These are phyloP conservation scores for Bombyx mandarina DNA, from an alignment of 1,140 invertebrate genomes.

Conservation along the genomic window DNA sequence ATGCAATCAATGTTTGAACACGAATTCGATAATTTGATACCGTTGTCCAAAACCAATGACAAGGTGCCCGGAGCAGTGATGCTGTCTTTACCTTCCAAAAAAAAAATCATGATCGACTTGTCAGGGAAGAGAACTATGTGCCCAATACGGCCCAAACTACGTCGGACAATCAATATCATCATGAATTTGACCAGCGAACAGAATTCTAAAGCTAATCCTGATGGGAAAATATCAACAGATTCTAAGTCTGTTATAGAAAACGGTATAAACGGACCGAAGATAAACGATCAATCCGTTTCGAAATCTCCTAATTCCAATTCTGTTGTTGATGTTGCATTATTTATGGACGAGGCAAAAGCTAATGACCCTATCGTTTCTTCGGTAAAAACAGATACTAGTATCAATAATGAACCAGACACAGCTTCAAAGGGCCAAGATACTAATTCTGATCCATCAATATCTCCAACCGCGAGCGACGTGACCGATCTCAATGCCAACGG, in stretches of 20 bases:
- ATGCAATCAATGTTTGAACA: not conserved
- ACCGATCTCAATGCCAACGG: no score
- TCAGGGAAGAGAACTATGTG: constrained; percentile 3
- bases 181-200: not conserved
- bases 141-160: not conserved
- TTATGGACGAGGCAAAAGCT: not conserved
- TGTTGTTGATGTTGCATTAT: not conserved
- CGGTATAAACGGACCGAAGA: not conserved
- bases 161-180: not conserved
- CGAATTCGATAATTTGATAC: no score
- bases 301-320: not conserved
- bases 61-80: not conserved
- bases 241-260: not conserved
- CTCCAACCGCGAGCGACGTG: no score
- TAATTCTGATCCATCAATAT: no score
- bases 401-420: not conserved
- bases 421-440: not conserved
- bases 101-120: constrained; percentile 10
- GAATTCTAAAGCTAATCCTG: not conserved
- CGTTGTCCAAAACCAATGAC: no score
- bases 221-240: not conserved
- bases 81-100: not conserved
- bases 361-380: not conserved
- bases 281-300: not conserved
- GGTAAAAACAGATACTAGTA: not conserved